A percentile compares a stretch with the other conserved stretches of the same genome.
These are phyloP conservation scores for Heliconius himera DNA, from an alignment of 1,140 invertebrate species.

Conservation along the genomic window DNA sequence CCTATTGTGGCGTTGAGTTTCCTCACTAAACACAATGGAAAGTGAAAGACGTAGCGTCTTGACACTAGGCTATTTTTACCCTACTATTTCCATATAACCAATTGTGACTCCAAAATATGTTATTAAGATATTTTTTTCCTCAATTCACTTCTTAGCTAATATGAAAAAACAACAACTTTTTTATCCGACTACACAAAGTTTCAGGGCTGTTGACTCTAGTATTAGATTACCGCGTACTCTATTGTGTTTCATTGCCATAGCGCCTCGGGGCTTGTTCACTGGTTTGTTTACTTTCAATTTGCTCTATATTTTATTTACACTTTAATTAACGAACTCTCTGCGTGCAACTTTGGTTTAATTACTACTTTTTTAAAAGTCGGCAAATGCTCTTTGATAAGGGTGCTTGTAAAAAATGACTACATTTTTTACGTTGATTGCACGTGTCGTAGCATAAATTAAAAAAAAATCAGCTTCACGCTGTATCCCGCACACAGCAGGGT, in stretches of 20 bases:
- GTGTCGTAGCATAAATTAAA: too few relatives aligned
- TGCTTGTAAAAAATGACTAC: neutral
- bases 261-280: conserved; percentile 27
- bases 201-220: conserved; percentile 29
- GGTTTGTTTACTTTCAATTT: conserved; percentile 31
- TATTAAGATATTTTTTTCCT: neutral
- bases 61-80: neutral
- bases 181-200: neutral
- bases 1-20: neutral
- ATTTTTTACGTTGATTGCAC: too few relatives aligned
- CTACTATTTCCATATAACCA: neutral
- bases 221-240: conserved; percentile 34
- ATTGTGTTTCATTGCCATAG: conserved; percentile 30
- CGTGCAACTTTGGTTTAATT: neutral
- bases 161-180: conserved; percentile 8
- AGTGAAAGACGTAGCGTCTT: neutral
- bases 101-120: neutral
- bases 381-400: neutral
- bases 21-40: neutral
- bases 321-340: conserved; percentile 23
- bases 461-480: too few relatives aligned
- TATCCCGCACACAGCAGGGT: too few relatives aligned
- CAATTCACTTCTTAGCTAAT: neutral
- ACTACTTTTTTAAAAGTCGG: neutral
- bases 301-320: conserved; percentile 21